Evolutionary conservation across 2,113 vertebrate species (phyloP), one percentile per base, ranked within the genome.

Genomic region (Thermophis baileyi): DNA sequence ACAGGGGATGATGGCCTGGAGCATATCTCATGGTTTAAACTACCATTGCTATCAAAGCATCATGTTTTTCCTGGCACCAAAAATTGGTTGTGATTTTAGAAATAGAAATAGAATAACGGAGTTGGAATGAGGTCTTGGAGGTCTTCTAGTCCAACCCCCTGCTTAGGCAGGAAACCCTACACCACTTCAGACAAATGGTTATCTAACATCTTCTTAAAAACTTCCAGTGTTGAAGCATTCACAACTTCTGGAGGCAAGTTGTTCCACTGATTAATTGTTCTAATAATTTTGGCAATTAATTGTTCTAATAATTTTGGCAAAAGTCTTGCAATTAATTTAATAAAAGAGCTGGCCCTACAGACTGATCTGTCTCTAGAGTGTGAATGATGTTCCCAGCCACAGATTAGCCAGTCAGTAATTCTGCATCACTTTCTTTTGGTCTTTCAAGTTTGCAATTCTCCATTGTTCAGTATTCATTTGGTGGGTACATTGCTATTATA

Each of bases 381-480:
- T 20, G n/a, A 35, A 35, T 4, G 1, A 40, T 55, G 1, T 55
- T 89, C 22, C 35, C 22, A 57, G 4, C 51, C 35, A 89, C 7
- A 24, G 51, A 89, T 54, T 44, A 25, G 9, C 87, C 51, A 54
- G n/a, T 55, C 7, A 25, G 14, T 89, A 53, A 40, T 12, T 54
- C 35, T 89, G 3, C 24, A 25, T 85, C 24, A 18, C 20, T 27
- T 46, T 44, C 3, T n/a, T 51, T 6, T 12, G 14, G 54, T 87
- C 22, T 88, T 90, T 53, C 90, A 81, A 30, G 22, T 94, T 92
- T 91, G 47, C 88, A 74, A 0, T 81, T 54, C 50, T 94, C 92
- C 30, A 20, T 57, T 16, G 51, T n/a, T 93, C 55, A 55, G 22
- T 55, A 55, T 95, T 95, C 53, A 88, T 90, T 94, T 85, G 94